Evolutionary conservation across 2,888 invertebrate species (phyloP).

Genomic region (Ornithoptera priamus): DNA sequence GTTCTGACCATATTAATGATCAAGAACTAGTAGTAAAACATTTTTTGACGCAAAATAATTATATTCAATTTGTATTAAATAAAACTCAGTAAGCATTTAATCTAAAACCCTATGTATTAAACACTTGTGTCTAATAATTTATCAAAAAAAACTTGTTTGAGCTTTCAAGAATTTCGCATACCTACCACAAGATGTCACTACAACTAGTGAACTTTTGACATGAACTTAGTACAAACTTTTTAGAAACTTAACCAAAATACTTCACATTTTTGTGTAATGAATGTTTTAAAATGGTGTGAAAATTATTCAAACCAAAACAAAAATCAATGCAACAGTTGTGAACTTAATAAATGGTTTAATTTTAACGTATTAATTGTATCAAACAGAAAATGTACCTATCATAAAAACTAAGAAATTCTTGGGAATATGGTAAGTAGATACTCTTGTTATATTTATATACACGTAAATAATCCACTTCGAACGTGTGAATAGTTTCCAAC

Average conservation of each 20-base stretch:
- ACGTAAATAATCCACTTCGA: conserved; percentile 1
- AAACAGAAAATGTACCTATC: conserved; percentile 36
- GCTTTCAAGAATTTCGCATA: conserved; percentile 62
- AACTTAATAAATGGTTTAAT: conserved; percentile 12
- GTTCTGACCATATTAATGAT: conserved; percentile 48
- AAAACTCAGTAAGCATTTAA: conserved; percentile 18
- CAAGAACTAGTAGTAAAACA: conserved; percentile 58
- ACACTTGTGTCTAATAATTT: conserved; percentile 37
- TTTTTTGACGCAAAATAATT: conserved; percentile 54
- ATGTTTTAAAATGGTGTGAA: conserved; percentile 65
- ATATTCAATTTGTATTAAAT: conserved; percentile 50
- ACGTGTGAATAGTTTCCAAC: not conserved
- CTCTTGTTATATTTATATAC: conserved; percentile 26
- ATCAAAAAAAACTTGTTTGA: conserved; percentile 55
- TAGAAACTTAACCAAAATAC: conserved; percentile 75
- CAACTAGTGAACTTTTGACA: conserved; percentile 76
- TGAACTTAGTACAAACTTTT: conserved; percentile 75
- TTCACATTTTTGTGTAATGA: conserved; percentile 69
- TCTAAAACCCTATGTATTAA: conserved; percentile 29
- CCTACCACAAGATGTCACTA: conserved; percentile 64
- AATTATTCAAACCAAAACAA: conserved; percentile 41
- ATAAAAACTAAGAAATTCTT: conserved; percentile 43
- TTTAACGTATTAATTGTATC: conserved; percentile 38
- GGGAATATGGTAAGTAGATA: conserved; percentile 43
- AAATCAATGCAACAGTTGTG: conserved; percentile 11